Base-by-base conservation (phyloP, 2,888 invertebrate species). In the Erebia aethiops region DNA sequence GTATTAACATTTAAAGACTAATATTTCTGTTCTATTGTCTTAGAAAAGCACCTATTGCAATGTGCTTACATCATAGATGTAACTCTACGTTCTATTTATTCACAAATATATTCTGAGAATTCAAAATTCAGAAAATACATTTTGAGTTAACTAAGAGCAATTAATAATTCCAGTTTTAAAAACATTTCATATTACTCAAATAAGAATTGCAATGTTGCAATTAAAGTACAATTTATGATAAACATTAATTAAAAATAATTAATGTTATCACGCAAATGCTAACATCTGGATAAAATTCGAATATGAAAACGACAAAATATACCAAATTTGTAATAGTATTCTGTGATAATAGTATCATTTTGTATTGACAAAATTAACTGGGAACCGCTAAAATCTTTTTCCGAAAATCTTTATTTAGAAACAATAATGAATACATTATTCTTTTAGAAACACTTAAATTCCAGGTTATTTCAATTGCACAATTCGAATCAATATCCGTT, bases 1-100 rank as follows among this genome's bases (percentile, higher is more conserved):
- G 76, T 77, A 78, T 80, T 80, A 77, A 76, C 78, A 71, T 63
- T 71, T 70, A 71, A 71, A 73, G 71, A 70, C 73, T 69, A 3
- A 16, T 74, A 70, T 60, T 69, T 74, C 57, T 61, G 21, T 69
- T 62, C 65, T 69, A 58, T 72, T 72, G 72, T 70, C 41, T 66
- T 26, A 70, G 21, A 66, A 54, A 62, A 43, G 41, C 11, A 43
- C 13, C 18, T 49, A 21, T 21, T 46, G 8, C 49, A n/a, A n/a
- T n/a, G n/a, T n/a, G n/a, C n/a, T n/a, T n/a, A 51, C 16, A 64
- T 7, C 64, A 52, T 13, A 51, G n/a, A 52, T 35, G 35, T n/a
- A 64, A 16, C 35, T 64, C 18, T 62, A n/a, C 14, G 14, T 9
- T 35, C 1, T 7, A 35, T 52, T 52, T 0, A n/a, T n/a, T 16